Conservation (phyloP, 2,888 invertebrate genomes). For the Scaptodrosophila latifasciaeformis region DNA sequence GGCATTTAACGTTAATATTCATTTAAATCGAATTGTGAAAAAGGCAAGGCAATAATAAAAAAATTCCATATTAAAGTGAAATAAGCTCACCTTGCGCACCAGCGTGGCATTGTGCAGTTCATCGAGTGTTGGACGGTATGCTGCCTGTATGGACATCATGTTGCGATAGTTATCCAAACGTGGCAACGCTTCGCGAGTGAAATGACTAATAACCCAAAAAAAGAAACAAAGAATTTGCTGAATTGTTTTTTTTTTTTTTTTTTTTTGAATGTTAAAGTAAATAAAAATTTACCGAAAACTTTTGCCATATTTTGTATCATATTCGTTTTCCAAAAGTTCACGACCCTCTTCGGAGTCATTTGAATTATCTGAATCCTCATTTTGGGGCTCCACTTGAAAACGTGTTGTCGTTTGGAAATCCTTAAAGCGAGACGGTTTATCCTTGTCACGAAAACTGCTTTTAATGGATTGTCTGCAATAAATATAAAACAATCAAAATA, state of each 20-base stretch:
- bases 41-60: neutral
- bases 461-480: slow-evolving; percentile 76
- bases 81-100: slow-evolving; percentile 82
- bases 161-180: slow-evolving; percentile 92
- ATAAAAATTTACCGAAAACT: slow-evolving; percentile 81
- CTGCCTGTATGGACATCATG: slow-evolving; percentile 90
- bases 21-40: slow-evolving; percentile 16
- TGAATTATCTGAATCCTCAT: slow-evolving; percentile 75
- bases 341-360: slow-evolving; percentile 75
- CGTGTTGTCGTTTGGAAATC: slow-evolving; percentile 79
- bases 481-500: neutral
- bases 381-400: slow-evolving; percentile 77
- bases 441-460: slow-evolving; percentile 80
- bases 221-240: neutral
- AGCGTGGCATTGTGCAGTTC: slow-evolving; percentile 90
- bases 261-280: slow-evolving; percentile 2
- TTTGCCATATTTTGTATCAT: slow-evolving; percentile 84
- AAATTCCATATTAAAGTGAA: neutral
- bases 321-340: slow-evolving; percentile 76
- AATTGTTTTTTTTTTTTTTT: neutral
- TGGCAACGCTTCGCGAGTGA: slow-evolving; percentile 90
- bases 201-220: too few relatives aligned
- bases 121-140: slow-evolving; percentile 89
- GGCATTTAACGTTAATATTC: slow-evolving; percentile 22
- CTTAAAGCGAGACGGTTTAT: slow-evolving; percentile 80